Conservation (phyloP, 1,140 invertebrate species). For the Papilio xuthus region DNA sequence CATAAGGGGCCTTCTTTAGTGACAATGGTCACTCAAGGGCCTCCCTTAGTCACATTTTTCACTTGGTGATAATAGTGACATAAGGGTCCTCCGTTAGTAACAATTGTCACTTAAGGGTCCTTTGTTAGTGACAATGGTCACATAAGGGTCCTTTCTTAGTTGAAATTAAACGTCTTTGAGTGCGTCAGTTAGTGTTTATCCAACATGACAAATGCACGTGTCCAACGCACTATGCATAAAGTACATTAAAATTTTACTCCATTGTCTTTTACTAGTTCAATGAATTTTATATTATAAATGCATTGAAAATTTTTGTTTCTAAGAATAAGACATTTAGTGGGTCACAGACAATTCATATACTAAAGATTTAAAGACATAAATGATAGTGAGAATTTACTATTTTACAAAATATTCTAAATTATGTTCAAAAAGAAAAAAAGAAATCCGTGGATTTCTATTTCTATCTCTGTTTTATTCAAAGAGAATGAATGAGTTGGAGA, state of each 20-base stretch:
- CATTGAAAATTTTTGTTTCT: slow-evolving; percentile 40
- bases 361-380: slow-evolving; percentile 1
- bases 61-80: too few species aligned
- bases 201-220: slow-evolving; percentile 67
- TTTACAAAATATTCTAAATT: too few species aligned
- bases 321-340: slow-evolving; percentile 58
- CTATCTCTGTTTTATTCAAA: slow-evolving; percentile 43
- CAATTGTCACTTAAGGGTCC: not conserved
- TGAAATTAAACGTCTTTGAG: not conserved
- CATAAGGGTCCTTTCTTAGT: not conserved
- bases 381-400: not conserved
- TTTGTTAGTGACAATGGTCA: too few species aligned
- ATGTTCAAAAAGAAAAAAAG: too few species aligned
- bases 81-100: not conserved
- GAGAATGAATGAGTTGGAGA: too few species aligned
- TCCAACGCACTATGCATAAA: slow-evolving; percentile 42
- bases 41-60: not conserved
- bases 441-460: too few species aligned
- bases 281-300: slow-evolving; percentile 38
- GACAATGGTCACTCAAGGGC: not conserved
- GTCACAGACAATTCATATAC: slow-evolving; percentile 57
- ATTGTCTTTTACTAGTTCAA: slow-evolving; percentile 39
- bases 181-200: slow-evolving; percentile 45
- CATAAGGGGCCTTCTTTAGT: not conserved
- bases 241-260: slow-evolving; percentile 40